Base-by-base conservation (phyloP, 2,888 invertebrate genomes). In the Allacma fusca region DNA sequence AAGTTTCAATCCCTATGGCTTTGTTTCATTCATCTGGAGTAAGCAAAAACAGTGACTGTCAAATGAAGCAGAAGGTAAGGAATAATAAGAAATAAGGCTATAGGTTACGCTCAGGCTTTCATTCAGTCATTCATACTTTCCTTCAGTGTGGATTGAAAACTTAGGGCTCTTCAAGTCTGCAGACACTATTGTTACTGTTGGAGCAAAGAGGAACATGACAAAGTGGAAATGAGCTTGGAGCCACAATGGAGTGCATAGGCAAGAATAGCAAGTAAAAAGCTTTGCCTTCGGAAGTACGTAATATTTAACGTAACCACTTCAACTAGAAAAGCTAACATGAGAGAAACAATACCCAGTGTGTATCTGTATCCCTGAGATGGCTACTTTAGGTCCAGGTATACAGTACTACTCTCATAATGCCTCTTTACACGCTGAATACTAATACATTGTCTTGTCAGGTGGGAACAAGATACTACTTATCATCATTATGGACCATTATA, bases 1-100 rank as follows among this genome's bases (percentile, higher is more conserved):
- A 62, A 34, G 40, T 69, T 40, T 40, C 7, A 40, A 40, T 40
- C 16, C 50, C 50, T 12, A 50, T 68, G 43, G 7, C 69, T 71
- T 74, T 24, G 23, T 64, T 74, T 74, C 73, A 73, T 73, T 64
- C 73, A 64, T 59, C 5, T 23, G n/a, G 64, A 64, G 34, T 21
- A 43, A 74, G 73, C 43, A 74, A 64, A 74, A 65, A 74, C 73
- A 64, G 26, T 62, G 40, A 62, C 62, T 73, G 72, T 73, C 72
- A 34, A 40, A 68, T 40, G 68, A 68, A 21, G 40, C 13, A 34
- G 21, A 26, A 26, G 16, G 7, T 34, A 23, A 24, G 24, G 24
- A 62, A 62, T 62, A 24, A 62, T 24, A 62, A 62, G 24, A 62
- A 24, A 62, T 34, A 34, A 12, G 23, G 4, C 16, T 24, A 23